Base-by-base conservation (phyloP, 2,888 invertebrate species). In the Bursaphelenchus okinawaensis region DNA sequence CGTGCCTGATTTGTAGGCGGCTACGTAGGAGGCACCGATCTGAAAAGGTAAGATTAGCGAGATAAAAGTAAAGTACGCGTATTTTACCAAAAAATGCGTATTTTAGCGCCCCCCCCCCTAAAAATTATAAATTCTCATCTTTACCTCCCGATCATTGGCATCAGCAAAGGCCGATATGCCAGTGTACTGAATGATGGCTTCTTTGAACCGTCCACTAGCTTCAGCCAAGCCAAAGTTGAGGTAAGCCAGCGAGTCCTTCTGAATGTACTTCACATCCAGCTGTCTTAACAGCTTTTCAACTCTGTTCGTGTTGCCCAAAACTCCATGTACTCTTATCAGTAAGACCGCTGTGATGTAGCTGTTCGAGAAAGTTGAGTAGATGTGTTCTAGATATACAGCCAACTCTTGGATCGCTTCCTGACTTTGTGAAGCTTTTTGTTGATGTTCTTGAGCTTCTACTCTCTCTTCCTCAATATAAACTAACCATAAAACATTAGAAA, bases 341-440 rank as follows among this genome's bases (percentile, higher is more conserved):
- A 65, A 29, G 4, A 74, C 60, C 9, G 66, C 67, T 27, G 66
- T 66, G 24, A 72, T 27, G 2, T 67, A 67, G 55, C 70, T 72
- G 16, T 67, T 62, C 29, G 59, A 27, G 56, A 65, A 69, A 9
- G 23, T 57, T n/a, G 50, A 19, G 3, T 67, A 66, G 19, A 67
- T 87, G 86, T 27, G 91, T 79, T 92, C 90, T 68, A 92, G 84
- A 19, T 91, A 84, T 29, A 88, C 87, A 4, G 90, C 79, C 31
- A 83, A 78, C 74, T 84, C 81, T 78, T 83, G 81, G 20, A 85
- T 72, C 24, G 83, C 70, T 20, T 74, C 73, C 28, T 74, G 70
- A 66, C 83, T 79, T 59, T 80, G 83, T 83, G 77, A 12, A 75
- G 69, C 55, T 20, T 29, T 7, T 51, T 20, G 16, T 66, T 52